Percentiles rank a stretch among this genome's conserved stretches.
phyloP scores from a whole-genome alignment of 2,797 vertebrate species.

The Nothura maculosa region DNA sequence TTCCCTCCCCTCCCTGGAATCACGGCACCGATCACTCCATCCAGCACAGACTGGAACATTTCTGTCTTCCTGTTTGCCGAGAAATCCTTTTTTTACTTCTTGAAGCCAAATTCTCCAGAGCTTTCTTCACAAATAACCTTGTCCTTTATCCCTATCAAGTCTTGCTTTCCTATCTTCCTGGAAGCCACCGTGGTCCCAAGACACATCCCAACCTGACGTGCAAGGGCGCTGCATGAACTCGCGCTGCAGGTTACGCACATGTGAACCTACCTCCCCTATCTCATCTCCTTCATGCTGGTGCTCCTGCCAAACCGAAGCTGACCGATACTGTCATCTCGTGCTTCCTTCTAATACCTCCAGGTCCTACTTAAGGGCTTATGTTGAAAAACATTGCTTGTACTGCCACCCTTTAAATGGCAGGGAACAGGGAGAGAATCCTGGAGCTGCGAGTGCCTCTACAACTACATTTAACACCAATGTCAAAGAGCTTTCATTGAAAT shows the following conservation, averaged over 20 bases:
- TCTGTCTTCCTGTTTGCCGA: not conserved
- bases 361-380: not conserved
- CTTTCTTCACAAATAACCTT: not conserved
- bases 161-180: not conserved
- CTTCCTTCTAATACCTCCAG: not conserved
- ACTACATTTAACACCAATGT: accelerated
- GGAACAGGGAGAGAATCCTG: not conserved
- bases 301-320: not conserved
- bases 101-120: not conserved
- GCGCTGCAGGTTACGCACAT: accelerated
- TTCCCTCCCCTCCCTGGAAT: not conserved
- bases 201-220: accelerated
- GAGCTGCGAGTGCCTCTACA: not conserved
- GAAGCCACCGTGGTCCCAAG: not conserved
- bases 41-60: not conserved
- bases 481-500: not conserved
- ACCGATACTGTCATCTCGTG: not conserved
- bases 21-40: not conserved
- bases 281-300: not conserved
- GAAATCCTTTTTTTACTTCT: not conserved
- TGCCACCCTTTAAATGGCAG: not conserved
- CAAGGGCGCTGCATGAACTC: not conserved
- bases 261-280: not conserved
- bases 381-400: not conserved
- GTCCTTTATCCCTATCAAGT: not conserved